Conservation (phyloP, 2,797 vertebrate genomes). For the Spinibarbus caldwelli region DNA sequence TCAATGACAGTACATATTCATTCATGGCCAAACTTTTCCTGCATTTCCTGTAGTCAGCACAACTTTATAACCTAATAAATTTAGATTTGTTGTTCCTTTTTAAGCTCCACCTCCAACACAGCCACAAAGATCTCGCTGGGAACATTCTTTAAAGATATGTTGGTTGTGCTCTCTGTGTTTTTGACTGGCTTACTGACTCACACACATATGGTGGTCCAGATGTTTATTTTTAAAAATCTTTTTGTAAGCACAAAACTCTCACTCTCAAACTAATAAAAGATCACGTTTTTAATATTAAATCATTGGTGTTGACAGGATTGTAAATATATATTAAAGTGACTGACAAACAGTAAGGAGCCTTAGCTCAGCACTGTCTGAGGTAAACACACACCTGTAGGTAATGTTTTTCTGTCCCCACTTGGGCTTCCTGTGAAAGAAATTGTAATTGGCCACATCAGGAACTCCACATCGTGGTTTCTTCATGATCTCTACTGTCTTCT, state of each 20-base stretch:
- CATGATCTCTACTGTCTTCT: conserved; percentile 94
- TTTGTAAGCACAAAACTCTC: neutral
- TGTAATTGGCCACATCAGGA: conserved; percentile 98
- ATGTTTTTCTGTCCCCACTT: conserved; percentile 94
- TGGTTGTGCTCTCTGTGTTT: conserved; percentile 54
- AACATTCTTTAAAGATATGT: conserved; percentile 60
- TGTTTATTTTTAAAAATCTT: neutral
- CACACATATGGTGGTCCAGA: conserved; percentile 19
- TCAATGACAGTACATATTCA: neutral
- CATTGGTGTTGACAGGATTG: neutral
- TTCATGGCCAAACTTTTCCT: neutral
- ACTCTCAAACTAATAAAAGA: neutral
- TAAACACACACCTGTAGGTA: conserved; percentile 86
- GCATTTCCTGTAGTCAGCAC: neutral
- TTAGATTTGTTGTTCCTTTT: conserved; percentile 1
- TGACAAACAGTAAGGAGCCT: conserved; percentile 49
- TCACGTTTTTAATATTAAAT: neutral
- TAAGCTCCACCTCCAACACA: conserved; percentile 12
- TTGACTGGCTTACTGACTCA: neutral
- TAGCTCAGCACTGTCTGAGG: conserved; percentile 31
- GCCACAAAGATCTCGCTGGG: conserved; percentile 44
- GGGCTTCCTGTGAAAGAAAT: conserved; percentile 96
- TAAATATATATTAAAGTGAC: conserved; percentile 28
- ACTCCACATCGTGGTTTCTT: conserved; percentile 98
- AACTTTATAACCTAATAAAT: conserved; percentile 9